Base-by-base conservation (phyloP, 2,113 vertebrate genomes). In the Pan paniscus region DNA sequence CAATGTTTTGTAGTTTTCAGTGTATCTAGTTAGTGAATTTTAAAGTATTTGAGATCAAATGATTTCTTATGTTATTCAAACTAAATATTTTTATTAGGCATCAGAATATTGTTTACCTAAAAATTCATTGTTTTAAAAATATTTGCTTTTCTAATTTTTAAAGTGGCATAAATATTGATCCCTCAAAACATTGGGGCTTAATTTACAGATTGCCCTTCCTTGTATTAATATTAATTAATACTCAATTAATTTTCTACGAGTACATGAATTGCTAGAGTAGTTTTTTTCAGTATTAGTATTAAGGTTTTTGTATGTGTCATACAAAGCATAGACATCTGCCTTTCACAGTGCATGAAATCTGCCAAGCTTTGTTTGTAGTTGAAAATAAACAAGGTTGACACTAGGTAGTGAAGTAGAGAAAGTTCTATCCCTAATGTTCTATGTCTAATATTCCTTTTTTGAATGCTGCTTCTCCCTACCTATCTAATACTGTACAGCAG, bases 1-100 rank as follows among this genome's bases (percentile, higher is more conserved):
- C 59, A 89, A 13, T 73, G 4, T 89, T 93, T 85, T 78, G 3
- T 85, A 85, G n/a, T 85, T 93, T 95, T 79, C 35, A 86, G 13
- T 86, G 8, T 90, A 76, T 25, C 99, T 99, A 86, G 99, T 99
- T 98, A 99, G 99, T 98, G 92, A 48, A 61, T 95, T 64, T 94
- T 52, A 57, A 97, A 96, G 76, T 70, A 94, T 1, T n/a, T 94
- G 76, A 30, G 20, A 81, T 93, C 35, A 30, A 40, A 87, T 8
- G 22, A 85, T 22, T 95, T 78, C 2, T 68, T 82, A 70, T 32
- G 55, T 35, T 48, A 6, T 83, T 84, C 32, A 57, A 52, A 84
- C 64, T 64, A 93, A 88, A 70, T 35, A 6, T 95, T 80, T 91
- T 81, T 80, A 11, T 85, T 82, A 89, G 35, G 6, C 8, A 81